Evolutionary conservation across 2,888 invertebrate genomes (phyloP), one percentile per base, ranked within the genome.

Genomic region (Pasiphila rectangulata): DNA sequence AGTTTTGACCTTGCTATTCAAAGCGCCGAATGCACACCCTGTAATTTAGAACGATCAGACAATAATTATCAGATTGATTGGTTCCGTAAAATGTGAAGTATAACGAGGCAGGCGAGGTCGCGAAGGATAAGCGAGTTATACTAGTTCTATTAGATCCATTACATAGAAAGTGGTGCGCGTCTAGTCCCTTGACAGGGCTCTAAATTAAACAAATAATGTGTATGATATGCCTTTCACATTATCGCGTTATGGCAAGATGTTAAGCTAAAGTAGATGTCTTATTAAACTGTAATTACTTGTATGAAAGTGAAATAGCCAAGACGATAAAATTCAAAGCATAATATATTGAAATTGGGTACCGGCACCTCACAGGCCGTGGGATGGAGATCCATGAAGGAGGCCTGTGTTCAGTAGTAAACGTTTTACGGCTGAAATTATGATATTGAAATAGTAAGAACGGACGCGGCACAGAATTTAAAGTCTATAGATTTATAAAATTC

Each of bases 71-170:
- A 46, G 52, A 57, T 59, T 61, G 60, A 65, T 67, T 61, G 55
- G 56, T 56, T 63, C 55, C 62, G 56, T 53, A 56, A 60, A 60
- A 61, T 59, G 56, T 49, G 51, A 57, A 56, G 57, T 63, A 56
- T 63, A 57, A 61, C 46, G 9, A 38, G 20, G 9, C 9, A 30
- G 66, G 63, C 54, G 63, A 67, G 64, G 71, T 56, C 63, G 64
- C 35, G 59, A 64, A 65, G 69, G 67, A 71, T 67, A 63, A n/a
- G 63, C 73, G 37, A 54, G 77, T 74, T 67, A 64, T 66, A 73
- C 77, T 54, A 63, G 74, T 69, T 39, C 10, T 0, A 38, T 15
- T 66, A 50, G 63, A 61, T 51, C 56, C 52, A 60, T 56, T 60
- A 57, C 60, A 51, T 60, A 57, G 62, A 60, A 57, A 64, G 57